Percentiles rank a stretch among this genome's conserved stretches.
Conservation (phyloP, 2,797 vertebrate genomes). For the Gastrophryne carolinensis region DNA sequence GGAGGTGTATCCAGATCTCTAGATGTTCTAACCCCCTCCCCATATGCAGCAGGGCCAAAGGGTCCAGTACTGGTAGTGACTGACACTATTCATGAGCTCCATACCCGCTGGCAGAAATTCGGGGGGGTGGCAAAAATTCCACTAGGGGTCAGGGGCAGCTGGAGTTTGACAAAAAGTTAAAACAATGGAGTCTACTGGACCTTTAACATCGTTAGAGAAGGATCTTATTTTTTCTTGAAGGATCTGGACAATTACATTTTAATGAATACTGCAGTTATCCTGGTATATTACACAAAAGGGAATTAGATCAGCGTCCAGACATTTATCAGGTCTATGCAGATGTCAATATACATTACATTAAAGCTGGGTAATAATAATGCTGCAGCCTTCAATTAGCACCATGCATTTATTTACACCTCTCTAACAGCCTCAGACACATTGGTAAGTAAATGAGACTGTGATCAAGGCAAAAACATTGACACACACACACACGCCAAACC, state of each 20-base stretch:
- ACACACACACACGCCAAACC: not conserved
- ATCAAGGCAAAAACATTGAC: not conserved
- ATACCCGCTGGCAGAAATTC: not conserved
- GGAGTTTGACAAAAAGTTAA: not conserved
- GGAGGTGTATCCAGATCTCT: not conserved
- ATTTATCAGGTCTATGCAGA: not conserved
- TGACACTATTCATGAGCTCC: not conserved
- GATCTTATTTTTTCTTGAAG: not conserved
- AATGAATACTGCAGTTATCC: not conserved
- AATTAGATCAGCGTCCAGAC: not conserved
- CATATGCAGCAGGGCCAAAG: not conserved
- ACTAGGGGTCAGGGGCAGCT: not conserved
- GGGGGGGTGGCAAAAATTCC: not conserved
- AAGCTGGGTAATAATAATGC: not conserved
- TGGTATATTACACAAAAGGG: not conserved
- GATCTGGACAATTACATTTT: not conserved
- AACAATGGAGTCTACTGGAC: not conserved
- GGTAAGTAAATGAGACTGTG: not conserved
- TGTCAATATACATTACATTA: not conserved
- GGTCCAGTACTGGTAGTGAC: not conserved
- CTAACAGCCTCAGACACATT: not conserved
- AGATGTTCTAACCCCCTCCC: not conserved
- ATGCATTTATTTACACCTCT: not conserved
- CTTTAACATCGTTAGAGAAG: not conserved
- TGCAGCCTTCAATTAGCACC: constrained; percentile 3